Base-by-base conservation (phyloP, 2,113 vertebrate genomes). In the Serilophus lunatus region DNA sequence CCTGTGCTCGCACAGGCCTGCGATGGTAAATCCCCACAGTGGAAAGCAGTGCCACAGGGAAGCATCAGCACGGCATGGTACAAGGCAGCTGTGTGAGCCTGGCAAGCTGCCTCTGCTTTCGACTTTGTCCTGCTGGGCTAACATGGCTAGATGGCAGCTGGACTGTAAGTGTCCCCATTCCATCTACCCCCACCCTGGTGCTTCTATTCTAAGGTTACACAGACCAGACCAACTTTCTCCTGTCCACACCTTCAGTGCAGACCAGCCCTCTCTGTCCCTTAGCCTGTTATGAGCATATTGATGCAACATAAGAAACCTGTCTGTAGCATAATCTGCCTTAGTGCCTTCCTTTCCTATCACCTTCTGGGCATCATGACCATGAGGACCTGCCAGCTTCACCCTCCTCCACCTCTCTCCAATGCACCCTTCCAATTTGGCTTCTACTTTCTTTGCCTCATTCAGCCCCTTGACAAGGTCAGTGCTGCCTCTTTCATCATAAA, bases 401-500 rank as follows among this genome's bases (percentile, higher is more conserved):
- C 13, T 74, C 56, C 88, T 95, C 82, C 19, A 47, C 35, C 26
- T 90, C 40, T 72, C 59, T 93, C 47, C 64, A 82, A 0, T 42
- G 20, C 11, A 85, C 2, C 54, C 59, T 94, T 96, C 56, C 60
- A 91, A 28, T 88, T 56, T 93, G 75, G 68, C 79, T 90, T 90
- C 60, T 77, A 25, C 40, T 80, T 91, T 71, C 63, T 94, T 81
- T 86, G n/a, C 60, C 90, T 68, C 2, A 2, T 90, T 95, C 72
- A 88, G 64, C 56, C 56, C 38, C 40, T 90, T 83, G 72, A 64
- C 80, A 94, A 90, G 85, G 93, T 90, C 80, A 81, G 8, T 38
- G 57, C 68, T 92, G 61, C 51, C 74, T 84, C 69, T 93, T 83
- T 90, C 10, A 13, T 88, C 64, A 64, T 80, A 54, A 95, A 92